A percentile compares a stretch with the other conserved stretches of the same genome.
These are phyloP conservation scores for Melanotaenia boesemani DNA, from an alignment of 2,797 vertebrate species.

Conservation along the genomic window DNA sequence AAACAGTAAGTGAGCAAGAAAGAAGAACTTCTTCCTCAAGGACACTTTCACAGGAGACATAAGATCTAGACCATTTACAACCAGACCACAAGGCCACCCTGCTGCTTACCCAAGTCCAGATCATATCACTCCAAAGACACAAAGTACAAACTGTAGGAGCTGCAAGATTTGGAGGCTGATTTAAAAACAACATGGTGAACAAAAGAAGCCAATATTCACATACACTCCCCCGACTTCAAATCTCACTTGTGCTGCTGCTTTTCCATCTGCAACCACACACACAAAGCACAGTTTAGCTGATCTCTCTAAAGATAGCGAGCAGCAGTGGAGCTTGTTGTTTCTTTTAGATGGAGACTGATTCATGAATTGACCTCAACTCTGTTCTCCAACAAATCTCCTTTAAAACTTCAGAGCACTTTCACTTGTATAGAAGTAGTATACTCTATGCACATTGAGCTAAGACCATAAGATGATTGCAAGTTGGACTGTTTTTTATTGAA, in stretches of 20 bases:
- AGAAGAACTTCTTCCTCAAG: constrained; percentile 35
- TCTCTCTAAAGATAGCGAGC: constrained; percentile 61
- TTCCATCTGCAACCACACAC: constrained; percentile 8
- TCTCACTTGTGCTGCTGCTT: constrained; percentile 22
- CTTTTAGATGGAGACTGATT: constrained; percentile 65
- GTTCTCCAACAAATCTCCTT: constrained; percentile 50
- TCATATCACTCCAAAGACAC: constrained; percentile 14
- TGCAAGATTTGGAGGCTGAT: constrained; percentile 8
- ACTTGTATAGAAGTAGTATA: constrained; percentile 3
- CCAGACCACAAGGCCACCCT: constrained; percentile 21
- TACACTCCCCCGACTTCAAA: neutral
- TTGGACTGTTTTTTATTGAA: neutral
- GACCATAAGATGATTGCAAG: neutral
- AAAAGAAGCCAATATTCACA: constrained; percentile 20
- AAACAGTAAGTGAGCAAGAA: constrained; percentile 10
- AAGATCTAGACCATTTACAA: constrained; percentile 33
- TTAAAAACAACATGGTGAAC: constrained; percentile 18
- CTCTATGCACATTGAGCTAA: neutral
- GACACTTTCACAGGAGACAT: constrained; percentile 35
- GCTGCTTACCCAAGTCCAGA: constrained; percentile 14
- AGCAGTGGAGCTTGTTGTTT: constrained; percentile 58
- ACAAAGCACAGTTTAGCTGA: constrained; percentile 46
- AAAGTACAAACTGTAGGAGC: constrained; percentile 12
- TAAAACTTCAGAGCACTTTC: constrained; percentile 26
- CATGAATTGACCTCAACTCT: constrained; percentile 69